These are phyloP conservation scores for Sebastiscus tertius DNA, from an alignment of 2,797 vertebrate species.

Conservation along the genomic window DNA sequence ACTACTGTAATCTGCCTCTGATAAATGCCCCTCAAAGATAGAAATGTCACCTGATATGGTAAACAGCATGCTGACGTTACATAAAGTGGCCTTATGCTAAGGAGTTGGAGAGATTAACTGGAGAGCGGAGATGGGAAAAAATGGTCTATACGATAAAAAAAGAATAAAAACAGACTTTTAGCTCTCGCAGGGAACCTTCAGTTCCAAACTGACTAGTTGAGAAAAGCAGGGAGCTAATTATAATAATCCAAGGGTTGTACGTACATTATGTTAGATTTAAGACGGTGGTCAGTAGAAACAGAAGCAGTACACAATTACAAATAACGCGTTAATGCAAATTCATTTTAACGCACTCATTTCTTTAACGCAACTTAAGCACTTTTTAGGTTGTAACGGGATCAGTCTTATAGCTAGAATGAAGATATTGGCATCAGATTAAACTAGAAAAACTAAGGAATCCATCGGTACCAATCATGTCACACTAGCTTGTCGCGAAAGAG, in stretches of 20 bases:
- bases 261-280: not conserved
- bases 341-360: no score
- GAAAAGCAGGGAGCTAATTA: constrained; percentile 16
- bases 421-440: no score
- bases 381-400: no score
- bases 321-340: no score
- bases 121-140: constrained; percentile 66
- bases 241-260: constrained; percentile 14
- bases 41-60: constrained; percentile 86
- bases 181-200: constrained; percentile 28
- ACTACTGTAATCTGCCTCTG: constrained; percentile 83
- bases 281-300: constrained; percentile 9
- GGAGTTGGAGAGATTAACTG: constrained; percentile 77
- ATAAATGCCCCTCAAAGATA: constrained; percentile 86
- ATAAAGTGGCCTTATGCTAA: constrained; percentile 81
- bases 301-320: constrained; percentile 4
- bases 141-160: constrained; percentile 49
- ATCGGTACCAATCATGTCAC: no score
- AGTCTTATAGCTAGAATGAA: no score
- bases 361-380: no score
- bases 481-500: no score
- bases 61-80: constrained; percentile 78
- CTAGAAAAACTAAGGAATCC: no score
- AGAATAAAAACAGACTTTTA: constrained; percentile 43
- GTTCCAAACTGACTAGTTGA: constrained; percentile 24